phyloP scores from a whole-genome alignment of 2,113 vertebrate species.

The Urocolius indicus region DNA sequence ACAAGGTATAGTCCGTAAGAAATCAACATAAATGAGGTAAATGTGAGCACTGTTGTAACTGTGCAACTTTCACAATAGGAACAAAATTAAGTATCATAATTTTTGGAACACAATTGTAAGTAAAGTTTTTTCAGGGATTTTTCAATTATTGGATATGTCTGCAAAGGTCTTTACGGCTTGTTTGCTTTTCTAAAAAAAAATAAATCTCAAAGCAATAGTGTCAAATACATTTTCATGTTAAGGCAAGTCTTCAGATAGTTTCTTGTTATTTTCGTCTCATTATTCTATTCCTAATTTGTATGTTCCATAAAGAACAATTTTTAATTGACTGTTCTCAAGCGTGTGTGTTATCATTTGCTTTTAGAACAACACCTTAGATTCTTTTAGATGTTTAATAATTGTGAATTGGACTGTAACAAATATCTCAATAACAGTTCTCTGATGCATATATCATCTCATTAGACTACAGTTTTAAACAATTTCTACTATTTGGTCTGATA shows the following conservation, averaged over 20 bases:
- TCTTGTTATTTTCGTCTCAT: not conserved
- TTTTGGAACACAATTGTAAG: not conserved
- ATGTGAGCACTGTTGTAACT: not conserved
- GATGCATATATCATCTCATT: not conserved
- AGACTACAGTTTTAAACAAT: not conserved
- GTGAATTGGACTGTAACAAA: not conserved
- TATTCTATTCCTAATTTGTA: not conserved
- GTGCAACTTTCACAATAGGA: not conserved
- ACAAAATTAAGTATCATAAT: not conserved
- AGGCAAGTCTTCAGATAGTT: not conserved
- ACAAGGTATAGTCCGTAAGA: not conserved
- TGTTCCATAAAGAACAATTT: not conserved
- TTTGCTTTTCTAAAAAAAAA: not conserved
- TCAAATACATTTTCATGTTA: not conserved
- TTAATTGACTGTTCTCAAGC: not conserved
- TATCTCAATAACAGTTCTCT: not conserved
- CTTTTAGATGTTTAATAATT: not conserved
- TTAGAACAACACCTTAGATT: not conserved
- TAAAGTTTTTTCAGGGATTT: not conserved
- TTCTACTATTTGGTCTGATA: not conserved
- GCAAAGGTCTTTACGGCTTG: fast-evolving
- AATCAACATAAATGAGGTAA: not conserved
- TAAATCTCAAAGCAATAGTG: not conserved
- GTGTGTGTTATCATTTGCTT: not conserved
- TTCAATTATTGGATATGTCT: not conserved